These are phyloP conservation scores for Siniperca chuatsi DNA, from an alignment of 2,113 vertebrate species.

Conservation along the genomic window DNA sequence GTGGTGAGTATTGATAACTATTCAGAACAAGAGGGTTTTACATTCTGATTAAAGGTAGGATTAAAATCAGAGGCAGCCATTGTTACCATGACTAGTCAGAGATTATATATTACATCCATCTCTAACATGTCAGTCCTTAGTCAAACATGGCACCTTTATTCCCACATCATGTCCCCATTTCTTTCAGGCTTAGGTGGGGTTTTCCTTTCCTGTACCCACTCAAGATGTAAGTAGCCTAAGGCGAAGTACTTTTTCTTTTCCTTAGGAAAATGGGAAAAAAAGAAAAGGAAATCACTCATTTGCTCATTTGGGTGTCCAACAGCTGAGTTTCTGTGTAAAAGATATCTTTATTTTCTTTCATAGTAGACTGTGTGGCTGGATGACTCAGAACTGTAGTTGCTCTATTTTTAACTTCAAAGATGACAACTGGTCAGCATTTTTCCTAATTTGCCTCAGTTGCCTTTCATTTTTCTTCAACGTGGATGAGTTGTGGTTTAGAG, in stretches of 20 bases:
- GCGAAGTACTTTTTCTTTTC: not conserved
- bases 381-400: constrained; percentile 45
- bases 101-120: not conserved
- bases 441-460: constrained; percentile 14
- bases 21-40: not conserved
- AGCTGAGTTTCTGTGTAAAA: constrained; percentile 36
- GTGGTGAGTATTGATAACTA: not conserved
- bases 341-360: constrained; percentile 15
- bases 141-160: not conserved
- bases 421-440: constrained; percentile 42
- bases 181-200: not conserved
- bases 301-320: not conserved
- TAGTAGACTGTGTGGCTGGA: not conserved
- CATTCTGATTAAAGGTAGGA: not conserved
- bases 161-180: not conserved
- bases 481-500: constrained; percentile 4
- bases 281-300: not conserved
- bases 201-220: not conserved
- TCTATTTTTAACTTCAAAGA: constrained; percentile 62
- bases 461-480: constrained; percentile 18
- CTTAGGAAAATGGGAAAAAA: not conserved
- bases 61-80: not conserved
- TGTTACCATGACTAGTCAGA: not conserved
- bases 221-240: not conserved
- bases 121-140: not conserved